Percentiles rank a stretch among this genome's conserved stretches.
phyloP scores from a whole-genome alignment of 2,888 invertebrate genomes.

The Tanytarsus gracilentus region DNA sequence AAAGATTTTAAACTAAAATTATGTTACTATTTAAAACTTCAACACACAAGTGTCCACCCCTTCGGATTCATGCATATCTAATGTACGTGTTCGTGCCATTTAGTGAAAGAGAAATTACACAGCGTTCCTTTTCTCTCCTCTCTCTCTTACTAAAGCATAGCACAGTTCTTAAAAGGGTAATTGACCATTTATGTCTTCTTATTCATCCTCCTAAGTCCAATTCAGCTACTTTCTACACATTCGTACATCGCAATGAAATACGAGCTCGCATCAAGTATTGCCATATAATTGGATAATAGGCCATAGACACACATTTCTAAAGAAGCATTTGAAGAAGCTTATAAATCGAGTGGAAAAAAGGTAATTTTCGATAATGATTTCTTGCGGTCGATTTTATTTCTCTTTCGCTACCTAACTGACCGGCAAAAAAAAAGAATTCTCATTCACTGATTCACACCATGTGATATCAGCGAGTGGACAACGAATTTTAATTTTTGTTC shows the following conservation, averaged over 20 bases:
- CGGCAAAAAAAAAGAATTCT: not conserved
- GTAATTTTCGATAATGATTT: conserved; percentile 15
- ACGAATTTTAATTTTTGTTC: too few species aligned
- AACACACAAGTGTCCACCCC: not conserved
- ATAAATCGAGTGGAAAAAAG: conserved; percentile 15
- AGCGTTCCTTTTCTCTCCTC: not conserved
- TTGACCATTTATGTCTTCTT: conserved; percentile 20
- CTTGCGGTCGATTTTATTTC: not conserved
- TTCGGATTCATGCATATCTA: not conserved
- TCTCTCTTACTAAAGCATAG: too few species aligned
- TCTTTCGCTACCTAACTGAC: too few species aligned
- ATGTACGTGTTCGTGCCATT: not conserved
- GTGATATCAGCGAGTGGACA: too few species aligned
- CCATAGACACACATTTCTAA: conserved; percentile 16
- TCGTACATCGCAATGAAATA: not conserved
- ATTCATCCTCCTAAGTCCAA: not conserved
- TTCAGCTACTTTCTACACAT: not conserved
- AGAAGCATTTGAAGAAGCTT: too few species aligned
- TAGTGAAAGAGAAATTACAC: conserved; percentile 20
- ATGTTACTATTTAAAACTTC: not conserved
- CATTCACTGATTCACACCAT: too few species aligned
- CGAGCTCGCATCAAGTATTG: conserved; percentile 10
- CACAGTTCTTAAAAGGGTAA: conserved; percentile 18
- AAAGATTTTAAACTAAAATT: too few species aligned
- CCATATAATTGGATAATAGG: conserved; percentile 23